A percentile compares a stretch with the other conserved stretches of the same genome.
These are phyloP conservation scores for Toxotes chatareus DNA, from an alignment of 2,113 vertebrate species.

Conservation along the genomic window DNA sequence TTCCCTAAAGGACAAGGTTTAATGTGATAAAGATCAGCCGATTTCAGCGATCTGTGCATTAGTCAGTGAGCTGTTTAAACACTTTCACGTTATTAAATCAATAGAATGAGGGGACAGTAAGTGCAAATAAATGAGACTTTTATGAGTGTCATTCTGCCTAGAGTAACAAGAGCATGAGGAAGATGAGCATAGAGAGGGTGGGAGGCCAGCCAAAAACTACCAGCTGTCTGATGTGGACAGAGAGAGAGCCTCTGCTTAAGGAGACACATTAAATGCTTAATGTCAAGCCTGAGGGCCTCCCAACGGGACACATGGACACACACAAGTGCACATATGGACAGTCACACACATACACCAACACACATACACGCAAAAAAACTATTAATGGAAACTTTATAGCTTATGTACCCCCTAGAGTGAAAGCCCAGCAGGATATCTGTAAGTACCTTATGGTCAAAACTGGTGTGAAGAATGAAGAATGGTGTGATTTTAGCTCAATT, in stretches of 20 bases:
- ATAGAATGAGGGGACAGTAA: conserved; percentile 1
- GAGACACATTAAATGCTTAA: conserved; percentile 57
- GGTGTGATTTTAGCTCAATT: not conserved
- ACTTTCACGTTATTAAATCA: conserved; percentile 7
- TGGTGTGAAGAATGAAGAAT: not conserved
- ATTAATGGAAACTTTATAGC: conserved; percentile 28
- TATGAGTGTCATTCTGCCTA: conserved; percentile 1
- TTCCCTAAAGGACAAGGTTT: not conserved
- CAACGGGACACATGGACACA: not conserved
- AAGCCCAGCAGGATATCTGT: conserved; percentile 32
- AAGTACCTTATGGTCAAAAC: not conserved
- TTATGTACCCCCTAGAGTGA: conserved; percentile 14
- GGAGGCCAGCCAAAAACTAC: conserved; percentile 35
- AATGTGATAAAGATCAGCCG: conserved; percentile 6
- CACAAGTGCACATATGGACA: conserved; percentile 7
- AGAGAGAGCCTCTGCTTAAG: conserved; percentile 32
- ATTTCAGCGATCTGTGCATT: not conserved
- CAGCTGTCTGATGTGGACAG: conserved; percentile 53
- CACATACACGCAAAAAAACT: conserved; percentile 18
- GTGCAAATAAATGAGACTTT: conserved; percentile 14
- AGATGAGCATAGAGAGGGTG: conserved; percentile 16
- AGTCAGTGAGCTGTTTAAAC: conserved; percentile 16
- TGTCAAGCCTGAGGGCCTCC: conserved; percentile 24
- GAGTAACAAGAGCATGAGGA: not conserved
- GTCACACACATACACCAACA: conserved; percentile 12